phyloP scores from a whole-genome alignment of 2,113 vertebrate genomes.

The Dissostichus mawsoni region DNA sequence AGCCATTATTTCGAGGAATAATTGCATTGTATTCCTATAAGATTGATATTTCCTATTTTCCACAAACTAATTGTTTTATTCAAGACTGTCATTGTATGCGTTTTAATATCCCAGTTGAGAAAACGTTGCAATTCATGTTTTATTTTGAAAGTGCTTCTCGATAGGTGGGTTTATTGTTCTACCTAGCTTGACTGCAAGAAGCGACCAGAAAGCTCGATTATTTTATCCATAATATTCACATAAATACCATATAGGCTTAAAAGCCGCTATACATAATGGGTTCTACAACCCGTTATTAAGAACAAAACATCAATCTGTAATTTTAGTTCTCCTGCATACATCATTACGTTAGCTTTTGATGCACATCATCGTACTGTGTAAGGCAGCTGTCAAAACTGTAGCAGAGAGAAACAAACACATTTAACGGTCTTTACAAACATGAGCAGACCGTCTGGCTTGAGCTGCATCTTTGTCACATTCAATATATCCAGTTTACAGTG shows the following conservation, averaged over 20 bases:
- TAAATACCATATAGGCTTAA: not conserved
- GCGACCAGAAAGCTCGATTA: constrained; percentile 11
- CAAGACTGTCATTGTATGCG: not conserved
- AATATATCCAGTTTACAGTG: not conserved
- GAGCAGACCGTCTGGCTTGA: accelerated
- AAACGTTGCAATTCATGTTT: not conserved
- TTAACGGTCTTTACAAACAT: not conserved
- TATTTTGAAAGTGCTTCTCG: constrained; percentile 48
- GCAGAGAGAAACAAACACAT: constrained; percentile 3
- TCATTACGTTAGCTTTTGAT: constrained; percentile 14
- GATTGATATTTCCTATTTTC: not conserved
- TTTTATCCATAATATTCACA: constrained; percentile 20
- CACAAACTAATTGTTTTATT: not conserved
- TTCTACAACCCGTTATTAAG: no score
- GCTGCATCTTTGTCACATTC: not conserved
- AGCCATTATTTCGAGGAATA: not conserved
- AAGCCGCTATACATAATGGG: accelerated
- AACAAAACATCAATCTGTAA: not conserved
- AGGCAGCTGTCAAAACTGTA: constrained; percentile 59
- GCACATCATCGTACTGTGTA: constrained; percentile 33
- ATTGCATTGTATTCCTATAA: not conserved
- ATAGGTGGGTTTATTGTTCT: not conserved
- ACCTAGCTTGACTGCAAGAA: constrained; percentile 14
- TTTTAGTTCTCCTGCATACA: not conserved
- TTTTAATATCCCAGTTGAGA: not conserved